A percentile compares a stretch with the other conserved stretches of the same genome.
Evolutionary conservation across 2,113 vertebrate genomes (phyloP).

Genomic region (Dolichallabes microphthalmus): DNA sequence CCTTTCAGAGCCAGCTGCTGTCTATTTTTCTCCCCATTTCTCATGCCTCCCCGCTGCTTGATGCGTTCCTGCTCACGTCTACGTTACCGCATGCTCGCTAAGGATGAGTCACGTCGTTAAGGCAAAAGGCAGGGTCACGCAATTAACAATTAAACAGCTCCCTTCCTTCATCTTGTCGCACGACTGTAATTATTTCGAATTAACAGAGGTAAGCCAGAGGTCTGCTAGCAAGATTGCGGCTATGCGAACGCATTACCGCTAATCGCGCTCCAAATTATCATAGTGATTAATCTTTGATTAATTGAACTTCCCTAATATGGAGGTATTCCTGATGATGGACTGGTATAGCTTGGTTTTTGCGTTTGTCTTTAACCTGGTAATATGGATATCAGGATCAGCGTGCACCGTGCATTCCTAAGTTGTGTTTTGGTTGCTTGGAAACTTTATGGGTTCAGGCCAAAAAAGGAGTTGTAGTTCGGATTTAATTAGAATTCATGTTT

Average conservation of each 20-base stretch:
- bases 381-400: neutral
- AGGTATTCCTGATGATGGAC: constrained; percentile 1
- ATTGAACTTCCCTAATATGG: neutral
- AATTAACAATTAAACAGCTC: constrained; percentile 12
- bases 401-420: neutral
- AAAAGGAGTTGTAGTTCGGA: neutral
- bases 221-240: neutral
- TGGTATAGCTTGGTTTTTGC: neutral
- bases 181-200: constrained; percentile 15
- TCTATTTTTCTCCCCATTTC: neutral
- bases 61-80: constrained; percentile 18
- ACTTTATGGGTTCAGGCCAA: neutral
- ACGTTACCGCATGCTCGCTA: constrained; percentile 12
- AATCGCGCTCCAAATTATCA: constrained; percentile 25
- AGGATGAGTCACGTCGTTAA: neutral
- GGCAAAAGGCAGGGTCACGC: neutral
- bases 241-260: neutral
- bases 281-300: constrained; percentile 24
- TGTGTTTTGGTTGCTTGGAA: neutral
- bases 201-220: constrained; percentile 13
- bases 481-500: neutral
- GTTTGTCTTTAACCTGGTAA: neutral
- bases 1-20: neutral
- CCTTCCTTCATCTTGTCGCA: neutral
- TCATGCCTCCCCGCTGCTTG: neutral